phyloP scores from a whole-genome alignment of 2,113 vertebrate species.

The Gila orcuttii region DNA sequence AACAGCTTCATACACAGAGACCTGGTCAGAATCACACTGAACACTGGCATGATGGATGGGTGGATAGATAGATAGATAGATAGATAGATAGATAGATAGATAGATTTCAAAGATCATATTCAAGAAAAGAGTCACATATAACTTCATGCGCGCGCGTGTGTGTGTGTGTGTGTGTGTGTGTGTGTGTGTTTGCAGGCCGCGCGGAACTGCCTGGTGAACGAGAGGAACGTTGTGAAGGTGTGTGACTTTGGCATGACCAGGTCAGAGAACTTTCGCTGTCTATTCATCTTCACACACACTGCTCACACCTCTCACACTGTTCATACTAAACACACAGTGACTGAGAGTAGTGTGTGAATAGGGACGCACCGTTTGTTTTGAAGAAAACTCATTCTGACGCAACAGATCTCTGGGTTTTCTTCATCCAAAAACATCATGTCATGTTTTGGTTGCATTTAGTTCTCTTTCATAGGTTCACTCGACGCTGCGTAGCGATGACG shows the following conservation, averaged over 20 bases:
- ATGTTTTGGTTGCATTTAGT: not conserved
- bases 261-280: constrained; percentile 62
- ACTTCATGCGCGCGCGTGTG: constrained; percentile 13
- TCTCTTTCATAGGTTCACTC: too few relatives aligned
- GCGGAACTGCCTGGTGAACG: constrained; percentile 86
- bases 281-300: too few relatives aligned
- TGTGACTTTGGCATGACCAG: constrained; percentile 89
- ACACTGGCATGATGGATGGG: too few relatives aligned
- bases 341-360: too few relatives aligned
- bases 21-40: constrained; percentile 70
- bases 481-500: too few relatives aligned
- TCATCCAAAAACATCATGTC: not conserved
- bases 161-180: constrained; percentile 30
- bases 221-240: constrained; percentile 82
- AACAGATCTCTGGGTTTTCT: not conserved
- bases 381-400: not conserved
- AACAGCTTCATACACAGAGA: constrained; percentile 84
- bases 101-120: not conserved
- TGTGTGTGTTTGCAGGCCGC: constrained; percentile 76
- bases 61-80: too few relatives aligned
- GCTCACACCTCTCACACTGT: too few relatives aligned
- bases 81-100: not conserved
- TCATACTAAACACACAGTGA: too few relatives aligned
- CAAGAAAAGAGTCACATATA: too few relatives aligned
- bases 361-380: not conserved